Evolutionary conservation across 2,797 vertebrate genomes (phyloP), one percentile per base, ranked within the genome.

Genomic region (Paramormyrops hopkinsi): DNA sequence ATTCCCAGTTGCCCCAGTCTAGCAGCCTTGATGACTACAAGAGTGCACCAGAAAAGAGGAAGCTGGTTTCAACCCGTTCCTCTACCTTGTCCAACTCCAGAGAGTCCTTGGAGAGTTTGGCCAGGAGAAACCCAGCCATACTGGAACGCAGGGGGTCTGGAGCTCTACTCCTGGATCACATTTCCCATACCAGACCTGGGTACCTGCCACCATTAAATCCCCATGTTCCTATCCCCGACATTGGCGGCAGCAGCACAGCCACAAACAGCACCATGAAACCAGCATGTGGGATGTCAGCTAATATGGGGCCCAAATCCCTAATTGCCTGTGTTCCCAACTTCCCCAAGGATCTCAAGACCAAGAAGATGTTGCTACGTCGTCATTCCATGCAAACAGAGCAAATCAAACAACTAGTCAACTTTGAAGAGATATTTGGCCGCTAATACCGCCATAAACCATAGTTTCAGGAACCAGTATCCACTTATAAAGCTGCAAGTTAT

Each of bases 301-400:
- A 53, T 46, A 91, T 94, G 37, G 96, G 94, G 2, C 93, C 96
- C 65, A 97, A 96, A 82, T 92, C 94, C 54, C 91, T 96, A 29
- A 89, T 95, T 6, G 95, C 96, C 29, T 94, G 95, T 86, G 97
- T 94, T 88, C 96, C 97, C 3, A 76, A 91, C 89, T 95, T 96
- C 87, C 94, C 96, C 0, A 96, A 92, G 90, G 96, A 97, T 82
- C 90, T 94, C 25, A 97, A 96, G 93, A 94, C 90, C 22, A 97
- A 95, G 0, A 97, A 96, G 92, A 96, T 94, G 90, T 91, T 98
- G 2, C 92, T 96, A 91, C 95, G 97, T 89, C 96, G 97, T 85
- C 97, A 99, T 87, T 98, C 97, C 29, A 96, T 97, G 94, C 97
- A 97, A 94, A 97, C 95, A 0, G 96, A 99, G 90, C 97, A 98